phyloP scores from a whole-genome alignment of 1,140 invertebrate species.

The Stenopsyche tienmushanensis region DNA sequence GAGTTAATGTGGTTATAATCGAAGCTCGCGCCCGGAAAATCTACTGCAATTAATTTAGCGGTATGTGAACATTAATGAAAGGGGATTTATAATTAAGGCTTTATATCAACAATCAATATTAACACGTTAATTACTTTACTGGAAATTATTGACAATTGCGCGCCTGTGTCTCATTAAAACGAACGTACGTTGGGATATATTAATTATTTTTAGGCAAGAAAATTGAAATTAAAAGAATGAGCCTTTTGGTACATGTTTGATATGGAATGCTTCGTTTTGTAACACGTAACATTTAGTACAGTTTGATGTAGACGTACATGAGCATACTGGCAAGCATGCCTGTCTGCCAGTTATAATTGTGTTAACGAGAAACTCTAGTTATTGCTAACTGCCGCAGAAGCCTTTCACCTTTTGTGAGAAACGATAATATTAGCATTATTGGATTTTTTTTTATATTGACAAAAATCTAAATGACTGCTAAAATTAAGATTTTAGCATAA shows the following conservation, averaged over 20 bases:
- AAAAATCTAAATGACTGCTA: too few relatives aligned
- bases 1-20: slow-evolving; percentile 26
- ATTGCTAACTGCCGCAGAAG: slow-evolving; percentile 22
- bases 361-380: slow-evolving; percentile 35
- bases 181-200: too few relatives aligned
- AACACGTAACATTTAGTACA: too few relatives aligned
- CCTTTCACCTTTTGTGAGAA: not conserved
- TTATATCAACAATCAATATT: slow-evolving; percentile 9
- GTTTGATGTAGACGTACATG: not conserved
- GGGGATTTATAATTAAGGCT: slow-evolving; percentile 28
- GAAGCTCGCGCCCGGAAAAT: slow-evolving; percentile 29
- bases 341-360: slow-evolving; percentile 31
- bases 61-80: slow-evolving; percentile 24
- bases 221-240: too few relatives aligned
- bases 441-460: too few relatives aligned
- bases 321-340: slow-evolving; percentile 6
- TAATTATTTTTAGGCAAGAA: too few relatives aligned
- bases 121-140: slow-evolving; percentile 1
- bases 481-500: too few relatives aligned
- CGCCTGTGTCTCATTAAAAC: too few relatives aligned
- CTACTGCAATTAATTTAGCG: slow-evolving; percentile 32
- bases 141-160: too few relatives aligned
- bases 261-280: too few relatives aligned
- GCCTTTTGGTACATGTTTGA: too few relatives aligned
- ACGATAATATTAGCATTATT: too few relatives aligned